Percentiles rank a stretch among this genome's conserved stretches.
Conservation (phyloP, 1,140 invertebrate genomes). For the Artemia franciscana region DNA sequence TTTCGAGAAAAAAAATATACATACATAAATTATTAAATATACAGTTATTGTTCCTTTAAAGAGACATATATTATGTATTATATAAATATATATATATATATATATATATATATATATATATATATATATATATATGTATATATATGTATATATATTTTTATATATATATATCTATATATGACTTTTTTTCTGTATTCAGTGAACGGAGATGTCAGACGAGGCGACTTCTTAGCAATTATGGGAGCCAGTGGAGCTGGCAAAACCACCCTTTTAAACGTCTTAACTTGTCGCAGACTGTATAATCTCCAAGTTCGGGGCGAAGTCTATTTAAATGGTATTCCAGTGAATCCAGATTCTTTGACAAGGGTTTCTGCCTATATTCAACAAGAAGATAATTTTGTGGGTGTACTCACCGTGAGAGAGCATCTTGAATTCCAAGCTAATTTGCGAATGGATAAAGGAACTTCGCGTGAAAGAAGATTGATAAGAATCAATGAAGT, state of each 20-base stretch:
- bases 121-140: too few relatives aligned
- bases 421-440: slow-evolving; percentile 29
- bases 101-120: too few relatives aligned
- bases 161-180: too few relatives aligned
- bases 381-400: slow-evolving; percentile 29
- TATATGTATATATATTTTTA: too few relatives aligned
- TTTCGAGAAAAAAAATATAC: too few relatives aligned
- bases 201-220: slow-evolving; percentile 24
- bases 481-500: slow-evolving; percentile 27
- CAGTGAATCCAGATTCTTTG: slow-evolving; percentile 17
- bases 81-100: too few relatives aligned
- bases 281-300: slow-evolving; percentile 25
- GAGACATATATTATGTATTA: too few relatives aligned
- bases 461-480: slow-evolving; percentile 19
- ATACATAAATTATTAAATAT: too few relatives aligned
- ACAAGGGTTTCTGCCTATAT: slow-evolving; percentile 29
- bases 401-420: slow-evolving; percentile 25
- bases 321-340: slow-evolving; percentile 13
- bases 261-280: slow-evolving; percentile 31
- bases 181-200: slow-evolving; percentile 16
- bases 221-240: slow-evolving; percentile 30
- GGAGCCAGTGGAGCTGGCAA: slow-evolving; percentile 34
- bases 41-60: too few relatives aligned
- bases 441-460: slow-evolving; percentile 27
- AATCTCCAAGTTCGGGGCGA: slow-evolving; percentile 11